These are phyloP conservation scores for Ctenicera cuprea DNA, from an alignment of 2,888 invertebrate species.

Conservation along the genomic window DNA sequence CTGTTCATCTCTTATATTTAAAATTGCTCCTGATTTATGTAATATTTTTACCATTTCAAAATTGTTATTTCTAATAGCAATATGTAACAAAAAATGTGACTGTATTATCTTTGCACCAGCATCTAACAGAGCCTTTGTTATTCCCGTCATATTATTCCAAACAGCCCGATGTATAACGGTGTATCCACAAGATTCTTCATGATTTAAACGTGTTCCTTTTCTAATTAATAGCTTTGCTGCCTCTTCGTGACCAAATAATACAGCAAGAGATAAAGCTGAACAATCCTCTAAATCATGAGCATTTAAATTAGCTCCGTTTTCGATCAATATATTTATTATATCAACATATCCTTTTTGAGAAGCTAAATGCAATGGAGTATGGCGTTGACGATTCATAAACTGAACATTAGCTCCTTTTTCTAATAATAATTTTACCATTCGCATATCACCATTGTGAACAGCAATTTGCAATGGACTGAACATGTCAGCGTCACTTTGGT, in stretches of 20 bases:
- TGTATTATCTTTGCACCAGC: constrained; percentile 83
- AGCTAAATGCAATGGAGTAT: constrained; percentile 71
- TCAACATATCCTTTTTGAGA: constrained; percentile 60
- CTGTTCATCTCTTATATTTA: constrained; percentile 79
- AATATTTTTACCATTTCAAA: constrained; percentile 77
- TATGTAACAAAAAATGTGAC: constrained; percentile 82
- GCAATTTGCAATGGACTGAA: constrained; percentile 83
- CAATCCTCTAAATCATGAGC: constrained; percentile 71
- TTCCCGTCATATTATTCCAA: constrained; percentile 77
- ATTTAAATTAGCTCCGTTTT: constrained; percentile 68
- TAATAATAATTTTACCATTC: constrained; percentile 76
- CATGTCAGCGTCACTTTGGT: constrained; percentile 80
- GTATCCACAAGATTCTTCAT: constrained; percentile 82
- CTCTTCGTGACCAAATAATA: constrained; percentile 69
- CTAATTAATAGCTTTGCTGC: constrained; percentile 74
- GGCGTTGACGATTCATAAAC: constrained; percentile 65
- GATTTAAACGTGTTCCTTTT: constrained; percentile 79
- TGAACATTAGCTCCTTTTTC: constrained; percentile 79
- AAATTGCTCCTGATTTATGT: constrained; percentile 75
- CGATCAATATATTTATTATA: constrained; percentile 65
- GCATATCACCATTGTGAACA: constrained; percentile 75
- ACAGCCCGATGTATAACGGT: constrained; percentile 85
- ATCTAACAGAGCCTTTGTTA: constrained; percentile 77
- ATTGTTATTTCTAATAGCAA: constrained; percentile 79
- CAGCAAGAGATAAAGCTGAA: constrained; percentile 73